phyloP scores from a whole-genome alignment of 1,140 invertebrate genomes.

The Maniola jurtina region DNA sequence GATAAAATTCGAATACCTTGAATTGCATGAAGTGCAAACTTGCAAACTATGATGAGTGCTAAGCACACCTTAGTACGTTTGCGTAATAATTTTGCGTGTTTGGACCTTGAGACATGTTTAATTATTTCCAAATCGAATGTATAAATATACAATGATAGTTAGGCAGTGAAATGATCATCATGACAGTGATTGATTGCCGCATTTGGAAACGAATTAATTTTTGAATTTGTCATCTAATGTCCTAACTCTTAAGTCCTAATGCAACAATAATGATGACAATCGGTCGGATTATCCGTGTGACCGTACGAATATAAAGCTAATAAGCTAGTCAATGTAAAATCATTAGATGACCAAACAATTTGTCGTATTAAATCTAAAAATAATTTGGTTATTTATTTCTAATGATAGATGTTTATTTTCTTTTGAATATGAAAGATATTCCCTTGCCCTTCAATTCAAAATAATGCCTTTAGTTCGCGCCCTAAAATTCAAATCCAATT shows the following conservation, averaged over 20 bases:
- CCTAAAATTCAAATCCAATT: too few species aligned
- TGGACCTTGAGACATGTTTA: slow-evolving; percentile 41
- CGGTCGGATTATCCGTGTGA: not conserved
- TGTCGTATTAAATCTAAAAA: too few species aligned
- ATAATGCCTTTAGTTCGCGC: too few species aligned
- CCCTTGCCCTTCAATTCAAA: too few species aligned
- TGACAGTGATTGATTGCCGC: slow-evolving; percentile 15
- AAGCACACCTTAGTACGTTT: slow-evolving; percentile 42
- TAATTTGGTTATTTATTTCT: too few species aligned
- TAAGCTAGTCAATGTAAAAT: too few species aligned
- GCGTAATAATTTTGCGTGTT: slow-evolving; percentile 59
- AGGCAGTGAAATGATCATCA: not conserved
- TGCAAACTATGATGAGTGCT: slow-evolving; percentile 42
- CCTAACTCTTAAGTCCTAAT: not conserved
- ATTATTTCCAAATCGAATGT: slow-evolving; percentile 25
- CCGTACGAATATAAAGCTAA: not conserved
- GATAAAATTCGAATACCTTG: slow-evolving; percentile 9
- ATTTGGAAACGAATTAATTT: slow-evolving; percentile 9
- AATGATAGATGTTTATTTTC: too few species aligned
- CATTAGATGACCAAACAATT: too few species aligned
- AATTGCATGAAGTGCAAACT: slow-evolving; percentile 14
- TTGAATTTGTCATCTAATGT: slow-evolving; percentile 2
- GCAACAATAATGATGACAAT: not conserved
- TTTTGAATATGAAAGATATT: too few species aligned
- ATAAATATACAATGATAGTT: slow-evolving; percentile 10